Percentiles rank a stretch among this genome's conserved stretches.
Conservation (phyloP, 92 coral and sea anemone genomes). For the Muricea muricata region DNA sequence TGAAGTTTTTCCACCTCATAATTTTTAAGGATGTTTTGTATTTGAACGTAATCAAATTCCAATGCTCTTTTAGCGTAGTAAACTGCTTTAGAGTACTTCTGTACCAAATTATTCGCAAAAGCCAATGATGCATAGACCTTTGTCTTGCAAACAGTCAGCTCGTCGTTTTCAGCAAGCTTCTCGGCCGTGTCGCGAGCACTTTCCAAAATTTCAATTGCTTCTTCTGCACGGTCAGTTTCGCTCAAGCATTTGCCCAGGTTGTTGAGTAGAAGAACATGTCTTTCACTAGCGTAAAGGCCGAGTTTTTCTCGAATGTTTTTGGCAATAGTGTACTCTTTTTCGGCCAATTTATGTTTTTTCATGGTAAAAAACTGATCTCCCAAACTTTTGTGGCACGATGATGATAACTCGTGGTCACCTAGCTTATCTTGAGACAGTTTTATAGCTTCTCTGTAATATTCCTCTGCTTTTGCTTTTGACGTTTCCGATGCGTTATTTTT, state of each 20-base stretch:
- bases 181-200: neutral
- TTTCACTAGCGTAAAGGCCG: neutral
- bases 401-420: conserved; percentile 1
- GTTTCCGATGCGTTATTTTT: neutral
- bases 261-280: neutral
- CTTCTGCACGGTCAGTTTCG: neutral
- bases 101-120: neutral
- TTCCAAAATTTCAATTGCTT: neutral
- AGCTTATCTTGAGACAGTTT: neutral
- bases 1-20: neutral
- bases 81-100: neutral
- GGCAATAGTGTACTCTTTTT: neutral
- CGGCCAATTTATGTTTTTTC: neutral
- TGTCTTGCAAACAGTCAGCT: neutral
- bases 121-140: neutral
- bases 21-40: neutral
- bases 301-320: neutral
- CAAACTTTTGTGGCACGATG: neutral
- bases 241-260: neutral
- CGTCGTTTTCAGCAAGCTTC: neutral
- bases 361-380: neutral
- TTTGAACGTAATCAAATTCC: neutral
- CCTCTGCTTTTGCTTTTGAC: neutral
- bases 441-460: neutral
- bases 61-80: neutral